Evolutionary conservation across 2,888 invertebrate species (phyloP), one percentile per base, ranked within the genome.

Genomic region (Eulithis prunata): DNA sequence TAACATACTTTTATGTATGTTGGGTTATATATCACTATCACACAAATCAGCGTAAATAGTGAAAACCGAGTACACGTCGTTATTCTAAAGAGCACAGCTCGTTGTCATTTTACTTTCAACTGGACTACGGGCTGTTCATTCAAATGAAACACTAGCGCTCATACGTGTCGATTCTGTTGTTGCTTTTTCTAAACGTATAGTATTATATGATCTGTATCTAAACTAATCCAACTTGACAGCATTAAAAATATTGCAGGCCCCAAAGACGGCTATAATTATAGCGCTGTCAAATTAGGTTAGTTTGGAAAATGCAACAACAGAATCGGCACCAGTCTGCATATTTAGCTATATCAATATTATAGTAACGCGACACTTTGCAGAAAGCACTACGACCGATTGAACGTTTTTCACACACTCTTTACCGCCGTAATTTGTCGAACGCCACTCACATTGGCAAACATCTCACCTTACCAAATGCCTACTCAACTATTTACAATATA

Each of bases 21-120:
- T 47, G 72, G 52, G 54, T 49, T 65, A 73, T 69, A 51, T 62
- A 63, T 64, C 69, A 71, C 76, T 76, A 80, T 78, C 78, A 79
- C 76, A 78, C 74, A 68, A 72, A 62, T 70, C 73, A 69, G 70
- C 66, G 64, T 71, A 57, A 69, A 76, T 74, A 75, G 75, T 75
- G 74, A 79, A 78, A 77, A 76, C 74, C 73, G 74, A 75, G 69
- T 77, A 75, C 73, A 71, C 69, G 77, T 67, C 62, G 72, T 71
- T 67, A 65, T 68, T 69, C 64, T 60, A 66, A 71, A 73, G 81
- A 83, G 84, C 84, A 75, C 83, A 80, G 81, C 84, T 84, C 81
- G 55, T 58, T 64, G 52, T 70, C 62, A 51, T 57, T 59, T 60
- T 57, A 54, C n/a, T 41, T 69, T 55, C 1, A 66, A 57, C 46